Conservation (phyloP, 2,888 invertebrate species). For the Ommatoiulus sabulosus region DNA sequence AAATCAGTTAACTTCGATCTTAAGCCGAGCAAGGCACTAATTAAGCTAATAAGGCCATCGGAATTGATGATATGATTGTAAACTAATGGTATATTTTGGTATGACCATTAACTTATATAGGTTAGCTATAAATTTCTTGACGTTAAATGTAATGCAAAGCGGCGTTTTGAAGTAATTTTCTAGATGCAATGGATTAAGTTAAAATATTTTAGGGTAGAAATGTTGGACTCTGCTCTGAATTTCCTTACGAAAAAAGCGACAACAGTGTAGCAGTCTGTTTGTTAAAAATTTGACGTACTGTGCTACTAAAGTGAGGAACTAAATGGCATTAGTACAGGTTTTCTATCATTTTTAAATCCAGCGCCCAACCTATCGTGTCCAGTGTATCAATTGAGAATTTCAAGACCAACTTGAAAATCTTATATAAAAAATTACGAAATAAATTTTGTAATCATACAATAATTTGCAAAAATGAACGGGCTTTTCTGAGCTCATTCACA, state of each 20-base stretch:
- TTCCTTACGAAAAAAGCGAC: too few species aligned
- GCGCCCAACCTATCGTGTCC: too few species aligned
- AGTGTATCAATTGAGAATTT: neutral
- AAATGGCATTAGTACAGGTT: neutral
- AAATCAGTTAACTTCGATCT: neutral
- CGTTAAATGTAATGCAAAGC: neutral
- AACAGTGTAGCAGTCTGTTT: too few species aligned
- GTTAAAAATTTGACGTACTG: too few species aligned
- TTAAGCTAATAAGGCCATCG: slow-evolving; percentile 37
- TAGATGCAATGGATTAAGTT: neutral
- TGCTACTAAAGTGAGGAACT: too few species aligned
- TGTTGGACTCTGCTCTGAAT: neutral
- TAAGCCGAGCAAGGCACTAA: neutral
- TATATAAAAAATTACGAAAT: neutral
- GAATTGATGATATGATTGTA: neutral
- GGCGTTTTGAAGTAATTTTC: neutral
- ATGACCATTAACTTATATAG: slow-evolving; percentile 17
- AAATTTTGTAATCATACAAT: neutral
- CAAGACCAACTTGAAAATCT: neutral
- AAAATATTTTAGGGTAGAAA: neutral
- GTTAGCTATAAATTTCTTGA: slow-evolving; percentile 8
- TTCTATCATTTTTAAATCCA: neutral
- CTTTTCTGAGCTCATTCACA: neutral
- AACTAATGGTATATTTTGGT: neutral
- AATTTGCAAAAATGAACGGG: too few species aligned